These are phyloP conservation scores for Leptinotarsa tumamoca DNA, from an alignment of 2,888 invertebrate species.

Conservation along the genomic window DNA sequence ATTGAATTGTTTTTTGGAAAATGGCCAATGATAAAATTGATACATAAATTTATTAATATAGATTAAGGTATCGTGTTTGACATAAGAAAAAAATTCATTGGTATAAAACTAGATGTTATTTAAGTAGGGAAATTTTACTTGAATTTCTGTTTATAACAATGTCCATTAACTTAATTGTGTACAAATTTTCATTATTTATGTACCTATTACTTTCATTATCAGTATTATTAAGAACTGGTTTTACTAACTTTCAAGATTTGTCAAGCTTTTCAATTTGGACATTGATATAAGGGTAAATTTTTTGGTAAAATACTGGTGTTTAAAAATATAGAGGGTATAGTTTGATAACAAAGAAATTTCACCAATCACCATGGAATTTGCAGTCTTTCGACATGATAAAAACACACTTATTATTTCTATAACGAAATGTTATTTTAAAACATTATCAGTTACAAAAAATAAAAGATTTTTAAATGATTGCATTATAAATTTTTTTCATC, in stretches of 20 bases:
- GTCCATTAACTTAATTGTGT: slow-evolving; percentile 42
- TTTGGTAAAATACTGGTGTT: slow-evolving; percentile 50
- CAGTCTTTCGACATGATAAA: slow-evolving; percentile 52
- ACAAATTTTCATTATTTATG: slow-evolving; percentile 31
- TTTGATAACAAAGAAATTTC: slow-evolving; percentile 56
- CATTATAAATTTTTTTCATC: neutral
- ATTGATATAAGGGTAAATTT: slow-evolving; percentile 51
- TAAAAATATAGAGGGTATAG: slow-evolving; percentile 58
- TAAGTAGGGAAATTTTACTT: slow-evolving; percentile 61
- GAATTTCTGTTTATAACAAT: slow-evolving; percentile 58
- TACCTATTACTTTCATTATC: slow-evolving; percentile 39
- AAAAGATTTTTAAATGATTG: slow-evolving; percentile 63
- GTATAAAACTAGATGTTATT: slow-evolving; percentile 63
- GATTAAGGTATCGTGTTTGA: slow-evolving; percentile 64
- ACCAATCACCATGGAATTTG: slow-evolving; percentile 53
- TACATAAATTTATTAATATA: slow-evolving; percentile 48
- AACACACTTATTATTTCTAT: slow-evolving; percentile 63
- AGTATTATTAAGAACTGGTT: slow-evolving; percentile 46
- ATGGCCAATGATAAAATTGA: slow-evolving; percentile 46
- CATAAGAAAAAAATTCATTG: slow-evolving; percentile 60
- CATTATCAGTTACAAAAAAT: slow-evolving; percentile 65
- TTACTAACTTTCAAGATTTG: slow-evolving; percentile 2
- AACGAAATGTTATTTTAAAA: slow-evolving; percentile 65
- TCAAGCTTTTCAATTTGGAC: slow-evolving; percentile 35
- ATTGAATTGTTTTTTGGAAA: slow-evolving; percentile 21